Percentiles rank a stretch among this genome's conserved stretches.
Conservation (phyloP, 2,888 invertebrate genomes). For the Acronicta alni region DNA sequence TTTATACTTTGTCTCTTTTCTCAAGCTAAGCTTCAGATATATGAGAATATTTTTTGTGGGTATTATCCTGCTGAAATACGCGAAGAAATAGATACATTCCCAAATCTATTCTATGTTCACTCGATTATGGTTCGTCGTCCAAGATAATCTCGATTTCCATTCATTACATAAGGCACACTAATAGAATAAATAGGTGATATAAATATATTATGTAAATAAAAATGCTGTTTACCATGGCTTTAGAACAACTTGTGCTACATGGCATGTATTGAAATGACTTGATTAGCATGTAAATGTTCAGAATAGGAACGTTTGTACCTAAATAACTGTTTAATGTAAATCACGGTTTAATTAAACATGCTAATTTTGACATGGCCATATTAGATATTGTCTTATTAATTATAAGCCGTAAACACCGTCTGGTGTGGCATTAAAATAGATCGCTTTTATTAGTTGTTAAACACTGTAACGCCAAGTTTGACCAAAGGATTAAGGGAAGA, state of each 20-base stretch:
- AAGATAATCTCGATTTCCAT: too few relatives aligned
- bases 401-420: background rate
- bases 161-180: too few relatives aligned
- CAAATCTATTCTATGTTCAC: too few relatives aligned
- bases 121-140: too few relatives aligned
- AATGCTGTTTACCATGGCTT: constrained; percentile 1
- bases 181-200: background rate
- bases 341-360: constrained; percentile 39
- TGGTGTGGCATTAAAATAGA: too few relatives aligned
- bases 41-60: too few relatives aligned
- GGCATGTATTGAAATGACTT: constrained; percentile 27
- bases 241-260: constrained; percentile 12
- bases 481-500: too few relatives aligned
- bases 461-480: too few relatives aligned
- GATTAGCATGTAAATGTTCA: constrained; percentile 38
- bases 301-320: constrained; percentile 24
- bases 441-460: background rate
- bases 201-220: constrained; percentile 1
- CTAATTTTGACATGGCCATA: constrained; percentile 25
- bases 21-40: too few relatives aligned
- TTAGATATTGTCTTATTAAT: constrained; percentile 2
- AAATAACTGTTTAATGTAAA: constrained; percentile 42
- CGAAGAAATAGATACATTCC: too few relatives aligned
- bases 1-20: too few relatives aligned
- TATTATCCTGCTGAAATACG: too few relatives aligned